Base-by-base conservation (phyloP, 2,888 invertebrate genomes). In the Xanthorhoe spadicearia region DNA sequence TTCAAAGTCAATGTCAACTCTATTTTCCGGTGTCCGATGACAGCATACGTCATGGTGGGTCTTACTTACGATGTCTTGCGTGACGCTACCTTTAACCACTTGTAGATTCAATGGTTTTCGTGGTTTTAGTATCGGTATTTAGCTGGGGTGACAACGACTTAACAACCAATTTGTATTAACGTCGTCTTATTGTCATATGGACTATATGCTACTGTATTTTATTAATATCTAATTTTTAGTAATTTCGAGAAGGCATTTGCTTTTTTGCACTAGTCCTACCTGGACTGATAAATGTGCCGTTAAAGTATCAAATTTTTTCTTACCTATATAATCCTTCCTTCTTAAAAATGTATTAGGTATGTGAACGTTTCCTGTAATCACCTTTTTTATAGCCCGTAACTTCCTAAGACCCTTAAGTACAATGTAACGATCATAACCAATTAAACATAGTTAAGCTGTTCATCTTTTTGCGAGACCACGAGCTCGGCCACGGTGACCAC, bases 31-130 rank as follows among this genome's bases (percentile, higher is more conserved):
- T 72, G 70, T 75, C 73, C 76, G 77, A 71, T 71, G 77, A 83
- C 82, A 83, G 15, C 83, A 88, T 88, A 86, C 85, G 82, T 88
- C 87, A 86, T 77, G 81, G 83, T 76, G 75, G 80, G 87, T 74
- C 84, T 85, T 80, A 83, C 79, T 83, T 89, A 83, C 70, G 79
- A 72, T 76, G 72, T 85, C 85, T 85, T 83, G 85, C 89, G 85
- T 88, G 84, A 87, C 86, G 76, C 79, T 79, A 63, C 69, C 60
- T 62, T 68, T 50, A 52, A 61, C 35, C 58, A 64, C 72, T 71
- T 69, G 66, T 72, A 61, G 61, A 61, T 69, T 61, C 48, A 4
- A 13, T 10, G 19, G 8, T 59, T 59, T 38, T 51, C 15, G 23
- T 17, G 48, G 65, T 48, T 19, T 51, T 52, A 46, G 46, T 43